A percentile compares a stretch with the other conserved stretches of the same genome.
Evolutionary conservation across 2,888 invertebrate genomes (phyloP).

Genomic region (Ptilodon capucinus): DNA sequence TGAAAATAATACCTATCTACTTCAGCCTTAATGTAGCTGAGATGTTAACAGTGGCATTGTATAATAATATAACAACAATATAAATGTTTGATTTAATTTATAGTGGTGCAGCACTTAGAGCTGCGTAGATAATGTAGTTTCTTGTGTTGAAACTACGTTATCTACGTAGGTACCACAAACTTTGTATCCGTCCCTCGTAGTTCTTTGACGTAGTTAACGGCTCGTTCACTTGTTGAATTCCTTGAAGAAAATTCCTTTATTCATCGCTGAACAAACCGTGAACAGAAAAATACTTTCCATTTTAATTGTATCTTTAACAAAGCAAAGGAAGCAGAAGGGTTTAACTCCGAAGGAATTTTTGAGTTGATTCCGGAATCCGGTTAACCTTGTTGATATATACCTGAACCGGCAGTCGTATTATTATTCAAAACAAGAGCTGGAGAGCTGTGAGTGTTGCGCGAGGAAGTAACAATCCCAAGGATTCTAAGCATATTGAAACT

Average conservation of each 20-base stretch:
- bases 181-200: not conserved
- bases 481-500: too few species aligned
- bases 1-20: too few species aligned
- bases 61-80: too few species aligned
- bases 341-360: conserved; percentile 4
- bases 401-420: conserved; percentile 8
- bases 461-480: conserved; percentile 3
- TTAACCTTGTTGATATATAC: conserved; percentile 12
- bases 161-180: not conserved
- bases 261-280: conserved; percentile 1
- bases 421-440: conserved; percentile 18
- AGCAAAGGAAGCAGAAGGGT: conserved; percentile 2
- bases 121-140: too few species aligned
- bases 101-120: not conserved
- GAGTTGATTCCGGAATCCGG: conserved; percentile 7
- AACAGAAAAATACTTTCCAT: not conserved
- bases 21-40: too few species aligned
- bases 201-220: not conserved
- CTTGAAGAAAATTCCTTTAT: conserved; percentile 4
- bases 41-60: too few species aligned
- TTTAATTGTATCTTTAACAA: not conserved
- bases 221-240: conserved; percentile 17
- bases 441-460: conserved; percentile 10
- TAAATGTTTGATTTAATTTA: not conserved
- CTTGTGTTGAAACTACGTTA: not conserved